Percentiles rank a stretch among this genome's conserved stretches.
phyloP scores from a whole-genome alignment of 30 jellyfish, hydroid and myxozoan species.

The Catostylus mosaicus region DNA sequence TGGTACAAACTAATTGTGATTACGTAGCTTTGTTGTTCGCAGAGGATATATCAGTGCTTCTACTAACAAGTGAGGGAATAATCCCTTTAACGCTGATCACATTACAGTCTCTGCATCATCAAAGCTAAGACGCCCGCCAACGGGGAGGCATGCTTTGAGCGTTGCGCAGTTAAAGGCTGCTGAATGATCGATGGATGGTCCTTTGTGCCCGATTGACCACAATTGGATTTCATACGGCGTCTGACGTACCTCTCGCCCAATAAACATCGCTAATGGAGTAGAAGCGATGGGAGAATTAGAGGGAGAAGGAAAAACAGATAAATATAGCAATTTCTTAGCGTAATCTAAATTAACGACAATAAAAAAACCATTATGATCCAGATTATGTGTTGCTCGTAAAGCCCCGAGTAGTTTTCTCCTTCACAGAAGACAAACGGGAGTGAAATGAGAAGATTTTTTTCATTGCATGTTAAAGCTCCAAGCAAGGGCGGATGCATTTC shows the following conservation, averaged over 20 bases:
- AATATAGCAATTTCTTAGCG: background rate
- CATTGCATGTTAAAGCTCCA: too few relatives aligned
- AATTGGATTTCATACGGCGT: constrained; percentile 59
- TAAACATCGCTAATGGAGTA: background rate
- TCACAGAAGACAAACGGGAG: too few relatives aligned
- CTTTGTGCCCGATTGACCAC: constrained; percentile 48
- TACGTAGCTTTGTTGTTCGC: constrained; percentile 44
- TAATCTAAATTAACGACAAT: background rate
- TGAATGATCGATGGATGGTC: constrained; percentile 25
- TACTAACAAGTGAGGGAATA: constrained; percentile 50
- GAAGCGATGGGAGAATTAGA: background rate
- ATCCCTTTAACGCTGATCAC: constrained; percentile 68
- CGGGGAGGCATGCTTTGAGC: constrained; percentile 74
- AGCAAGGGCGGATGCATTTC: too few relatives aligned
- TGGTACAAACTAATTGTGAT: constrained; percentile 72
- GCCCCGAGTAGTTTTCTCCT: too few relatives aligned
- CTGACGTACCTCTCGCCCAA: background rate
- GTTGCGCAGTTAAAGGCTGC: constrained; percentile 43
- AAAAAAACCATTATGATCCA: background rate
- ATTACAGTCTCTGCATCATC: constrained; percentile 64
- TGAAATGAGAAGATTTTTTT: too few relatives aligned
- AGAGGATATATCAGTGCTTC: constrained; percentile 50
- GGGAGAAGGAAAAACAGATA: constrained; percentile 8
- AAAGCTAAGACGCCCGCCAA: constrained; percentile 63
- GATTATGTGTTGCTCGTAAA: too few relatives aligned